Evolutionary conservation across 1,140 invertebrate genomes (phyloP), one percentile per base, ranked within the genome.

Genomic region (Aphis gossypii): DNA sequence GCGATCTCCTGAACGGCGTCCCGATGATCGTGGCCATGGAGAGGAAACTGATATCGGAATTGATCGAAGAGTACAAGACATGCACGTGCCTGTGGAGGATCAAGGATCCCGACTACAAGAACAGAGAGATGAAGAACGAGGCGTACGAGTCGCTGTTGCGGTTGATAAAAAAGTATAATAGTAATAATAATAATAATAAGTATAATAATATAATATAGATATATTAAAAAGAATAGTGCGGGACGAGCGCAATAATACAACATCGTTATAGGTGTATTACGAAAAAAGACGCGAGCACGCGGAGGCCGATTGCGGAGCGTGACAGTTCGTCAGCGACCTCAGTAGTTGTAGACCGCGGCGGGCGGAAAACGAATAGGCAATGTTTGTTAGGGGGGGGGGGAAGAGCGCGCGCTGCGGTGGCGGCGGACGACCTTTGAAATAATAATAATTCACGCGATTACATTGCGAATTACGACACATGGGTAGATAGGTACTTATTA

Each of bases 101-200:
- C n/a, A 93, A 93, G 48, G 92, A 93, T 14, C 92, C 92, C 23
- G 92, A 93, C n/a, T 93, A 93, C 48, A 93, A 93, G 76, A 93
- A 93, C 82, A 93, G 86, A 86, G 92, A 93, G 35, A 30, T 86
- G 76, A 93, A 93, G 48, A 93, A 93, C 35, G 92, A 93, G 76
- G 92, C 92, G 48, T 93, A 93, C 82, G 92, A 93, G 48, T 93
- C 92, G 46, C 82, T 93, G 68, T 44, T 93, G 82, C 68, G 30
- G 82, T 86, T 93, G 76, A 93, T 93, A 14, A 83, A 51, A 41
- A 93, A 93, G 92, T 93, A 84, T 38, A 35, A 41, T 41, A 41
- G 8, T 41, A 18, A 76, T n/a, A 14, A 18, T 68, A n/a, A 68
- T 68, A 18, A 76, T 60, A 68, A 68, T 68, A 14, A 68, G 25